Base-by-base conservation (phyloP, 2,888 invertebrate species). In the Lasiommata megera region DNA sequence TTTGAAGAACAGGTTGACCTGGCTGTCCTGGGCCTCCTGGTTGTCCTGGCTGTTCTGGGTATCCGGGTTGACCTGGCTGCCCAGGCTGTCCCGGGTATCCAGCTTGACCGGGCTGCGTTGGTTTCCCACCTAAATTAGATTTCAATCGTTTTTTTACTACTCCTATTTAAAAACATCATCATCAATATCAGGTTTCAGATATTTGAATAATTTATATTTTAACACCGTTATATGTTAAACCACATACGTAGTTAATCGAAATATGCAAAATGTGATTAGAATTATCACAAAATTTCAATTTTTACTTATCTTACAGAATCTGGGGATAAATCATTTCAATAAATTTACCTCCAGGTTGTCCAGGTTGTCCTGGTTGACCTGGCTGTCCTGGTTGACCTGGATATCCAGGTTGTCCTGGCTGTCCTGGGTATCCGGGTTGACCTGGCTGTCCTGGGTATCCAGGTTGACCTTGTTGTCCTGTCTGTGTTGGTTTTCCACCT, bases 311-410 rank as follows among this genome's bases (percentile, higher is more conserved):
- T n/a, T n/a, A n/a, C n/a, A n/a, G n/a, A n/a, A n/a, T n/a, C n/a
- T n/a, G n/a, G n/a, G n/a, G n/a, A n/a, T n/a, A n/a, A n/a, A n/a
- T n/a, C n/a, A n/a, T n/a, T n/a, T n/a, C n/a, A n/a, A n/a, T n/a
- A n/a, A n/a, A n/a, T n/a, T n/a, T 5, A 23, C 23, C 23, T 3
- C 57, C 57, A 1, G 57, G 44, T 0, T n/a, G 1, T 0, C 52
- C 40, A 0, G 75, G 93, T 8, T 59, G 51, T 2, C 58, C 56
- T 0, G 91, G 60, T 79, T 56, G 46, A 11, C 60, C 65, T 31
- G 85, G 88, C 47, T 65, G 54, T 18, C 71, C 69, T 47, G 66
- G 68, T 5, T 65, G 29, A 9, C 70, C 68, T 3, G 76, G 74
- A 7, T 67, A 70, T 12, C 71, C 70, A n/a, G 38, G 51, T 1